Percentiles rank a stretch among this genome's conserved stretches.
These are phyloP conservation scores for Trematomus bernacchii DNA, from an alignment of 2,797 vertebrate genomes.

Conservation along the genomic window DNA sequence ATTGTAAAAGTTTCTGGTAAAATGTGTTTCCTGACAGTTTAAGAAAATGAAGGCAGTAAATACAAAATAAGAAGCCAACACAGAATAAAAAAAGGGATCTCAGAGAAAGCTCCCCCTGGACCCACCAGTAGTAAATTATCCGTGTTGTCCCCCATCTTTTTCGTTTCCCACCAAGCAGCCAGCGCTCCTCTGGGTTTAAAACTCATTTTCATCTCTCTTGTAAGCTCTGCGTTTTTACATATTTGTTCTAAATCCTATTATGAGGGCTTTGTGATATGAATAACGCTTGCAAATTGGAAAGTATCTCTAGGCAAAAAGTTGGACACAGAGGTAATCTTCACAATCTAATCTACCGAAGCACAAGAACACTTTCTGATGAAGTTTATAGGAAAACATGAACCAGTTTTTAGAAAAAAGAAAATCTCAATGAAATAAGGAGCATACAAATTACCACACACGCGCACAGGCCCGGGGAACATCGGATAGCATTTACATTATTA, in stretches of 20 bases:
- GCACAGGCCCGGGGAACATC: neutral
- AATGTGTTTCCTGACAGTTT: conserved; percentile 26
- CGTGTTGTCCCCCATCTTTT: conserved; percentile 70
- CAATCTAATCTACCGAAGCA: conserved; percentile 76
- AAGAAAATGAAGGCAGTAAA: conserved; percentile 27
- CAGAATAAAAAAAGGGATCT: conserved; percentile 44
- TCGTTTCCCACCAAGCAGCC: conserved; percentile 70
- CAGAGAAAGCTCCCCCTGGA: conserved; percentile 65
- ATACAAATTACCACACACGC: conserved; percentile 27
- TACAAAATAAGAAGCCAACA: conserved; percentile 32
- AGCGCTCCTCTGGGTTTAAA: conserved; percentile 81
- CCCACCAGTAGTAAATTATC: conserved; percentile 72
- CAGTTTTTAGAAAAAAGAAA: conserved; percentile 24
- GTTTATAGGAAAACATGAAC: conserved; percentile 60
- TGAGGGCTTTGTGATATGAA: conserved; percentile 82
- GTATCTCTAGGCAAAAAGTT: conserved; percentile 78
- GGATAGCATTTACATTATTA: too few relatives aligned
- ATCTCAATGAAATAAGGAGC: conserved; percentile 14
- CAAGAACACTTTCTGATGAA: conserved; percentile 60
- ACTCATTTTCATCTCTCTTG: conserved; percentile 84
- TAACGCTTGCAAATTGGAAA: conserved; percentile 82
- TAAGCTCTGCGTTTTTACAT: conserved; percentile 82
- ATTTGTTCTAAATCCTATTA: conserved; percentile 85
- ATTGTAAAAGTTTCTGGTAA: neutral
- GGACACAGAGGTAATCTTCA: conserved; percentile 83